Percentiles rank a stretch among this genome's conserved stretches.
phyloP scores from a whole-genome alignment of 2,888 invertebrate genomes.

The Zygothrica quintamaculata region DNA sequence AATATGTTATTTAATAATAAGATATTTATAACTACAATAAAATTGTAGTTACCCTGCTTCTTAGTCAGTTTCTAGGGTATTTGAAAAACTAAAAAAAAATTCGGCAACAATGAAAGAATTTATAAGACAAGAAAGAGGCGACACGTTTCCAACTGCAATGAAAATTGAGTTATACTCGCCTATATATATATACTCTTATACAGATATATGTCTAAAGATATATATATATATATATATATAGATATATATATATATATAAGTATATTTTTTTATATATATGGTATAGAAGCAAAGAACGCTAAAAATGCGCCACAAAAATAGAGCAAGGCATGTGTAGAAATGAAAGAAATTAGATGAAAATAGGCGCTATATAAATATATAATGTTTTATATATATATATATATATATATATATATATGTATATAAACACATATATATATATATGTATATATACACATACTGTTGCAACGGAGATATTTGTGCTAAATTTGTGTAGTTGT shows the following conservation, averaged over 20 bases:
- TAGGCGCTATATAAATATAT: constrained; percentile 69
- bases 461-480: constrained; percentile 57
- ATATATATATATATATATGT: constrained; percentile 11
- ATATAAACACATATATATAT: constrained; percentile 18
- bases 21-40: no score
- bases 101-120: constrained; percentile 37
- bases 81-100: constrained; percentile 18
- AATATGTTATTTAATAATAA: no score
- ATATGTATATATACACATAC: constrained; percentile 14
- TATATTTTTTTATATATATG: constrained; percentile 39
- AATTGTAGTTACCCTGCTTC: no score
- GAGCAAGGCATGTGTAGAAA: constrained; percentile 71
- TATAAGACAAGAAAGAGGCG: constrained; percentile 28
- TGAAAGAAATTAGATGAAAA: constrained; percentile 77
- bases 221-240: constrained; percentile 6
- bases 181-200: constrained; percentile 9
- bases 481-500: constrained; percentile 52
- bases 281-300: constrained; percentile 60
- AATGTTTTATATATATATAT: constrained; percentile 6
- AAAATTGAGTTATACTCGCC: constrained; percentile 66
- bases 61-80: background rate
- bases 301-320: constrained; percentile 75
- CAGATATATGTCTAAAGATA: background rate
- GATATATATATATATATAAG: constrained; percentile 8
- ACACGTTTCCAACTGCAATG: constrained; percentile 45